Conservation (phyloP, 2,113 vertebrate genomes). For the Pygoscelis antarcticus region DNA sequence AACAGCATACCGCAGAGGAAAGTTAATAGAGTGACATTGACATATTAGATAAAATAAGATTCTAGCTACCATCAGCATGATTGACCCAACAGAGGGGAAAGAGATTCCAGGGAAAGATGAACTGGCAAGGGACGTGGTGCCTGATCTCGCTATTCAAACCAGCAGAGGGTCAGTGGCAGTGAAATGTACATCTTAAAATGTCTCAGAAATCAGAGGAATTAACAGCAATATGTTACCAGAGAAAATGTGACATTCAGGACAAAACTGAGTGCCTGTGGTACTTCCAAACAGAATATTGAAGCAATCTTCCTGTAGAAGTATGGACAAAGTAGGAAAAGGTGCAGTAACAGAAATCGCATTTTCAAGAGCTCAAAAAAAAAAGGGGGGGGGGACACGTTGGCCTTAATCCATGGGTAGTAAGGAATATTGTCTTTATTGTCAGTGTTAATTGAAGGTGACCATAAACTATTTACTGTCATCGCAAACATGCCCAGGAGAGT, state of each 20-base stretch:
- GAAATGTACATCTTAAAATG: not conserved
- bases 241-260: not conserved
- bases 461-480: not conserved
- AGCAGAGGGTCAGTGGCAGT: not conserved
- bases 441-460: not conserved
- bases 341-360: not conserved
- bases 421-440: not conserved
- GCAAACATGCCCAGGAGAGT: not conserved
- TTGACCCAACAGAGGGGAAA: not conserved
- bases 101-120: not conserved
- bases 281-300: not conserved
- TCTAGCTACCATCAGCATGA: not conserved
- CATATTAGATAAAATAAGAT: slow-evolving; percentile 20
- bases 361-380: not conserved
- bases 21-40: slow-evolving; percentile 17
- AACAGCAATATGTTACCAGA: not conserved
- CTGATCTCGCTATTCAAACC: not conserved
- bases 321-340: not conserved
- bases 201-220: not conserved
- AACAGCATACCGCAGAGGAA: slow-evolving; percentile 2
- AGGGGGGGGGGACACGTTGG: fast-evolving
- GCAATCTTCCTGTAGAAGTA: not conserved
- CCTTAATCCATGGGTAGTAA: not conserved
- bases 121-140: not conserved
- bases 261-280: not conserved